Base-by-base conservation (phyloP, 2,888 invertebrate species). In the Octonoba sinensis region DNA sequence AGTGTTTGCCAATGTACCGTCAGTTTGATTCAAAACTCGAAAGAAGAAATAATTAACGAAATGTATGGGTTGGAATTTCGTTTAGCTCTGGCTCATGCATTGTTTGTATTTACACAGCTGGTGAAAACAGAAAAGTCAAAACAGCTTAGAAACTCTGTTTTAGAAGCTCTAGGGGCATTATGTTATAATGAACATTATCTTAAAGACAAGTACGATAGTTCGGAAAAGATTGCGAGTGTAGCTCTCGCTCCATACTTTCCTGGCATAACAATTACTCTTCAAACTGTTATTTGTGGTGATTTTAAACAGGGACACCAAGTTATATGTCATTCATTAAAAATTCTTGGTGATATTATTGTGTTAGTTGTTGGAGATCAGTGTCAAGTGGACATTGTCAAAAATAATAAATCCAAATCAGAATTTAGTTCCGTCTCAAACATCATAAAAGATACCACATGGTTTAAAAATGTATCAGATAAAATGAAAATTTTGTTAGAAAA, bases 291-390 rank as follows among this genome's bases (percentile, higher is more conserved):
- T 65, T 67, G 69, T 74, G 74, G 74, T 3, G 74, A 81, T 46
- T 2, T 24, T 3, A 81, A 74, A 64, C 81, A 81, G 74, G 74
- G 73, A 44, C 73, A 81, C 16, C 18, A 16, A 22, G 70, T 81
- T 46, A 49, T 74, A 44, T 36, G 22, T 18, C 65, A 51, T n/a
- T 56, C 74, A 2, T 59, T 81, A 57, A 69, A 70, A 15, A 44
- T 70, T 46, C 47, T 74, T 27, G 24, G n/a, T 22, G 49, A 64
- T 3, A 44, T 81, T 16, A 74, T 81, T 24, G 62, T 62, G 54
- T 47, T 79, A 18, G 56, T 67, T 67, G 20, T 73, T 54, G 67
- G 73, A 12, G 69, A 79, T 24, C 13, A 62, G 3, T 70, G 64
- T 27, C 13, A 64, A 22, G 0, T 16, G 3, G 18, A 3, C 3